Conservation (phyloP, 2,797 vertebrate species). For the Onychomys arenicola region DNA sequence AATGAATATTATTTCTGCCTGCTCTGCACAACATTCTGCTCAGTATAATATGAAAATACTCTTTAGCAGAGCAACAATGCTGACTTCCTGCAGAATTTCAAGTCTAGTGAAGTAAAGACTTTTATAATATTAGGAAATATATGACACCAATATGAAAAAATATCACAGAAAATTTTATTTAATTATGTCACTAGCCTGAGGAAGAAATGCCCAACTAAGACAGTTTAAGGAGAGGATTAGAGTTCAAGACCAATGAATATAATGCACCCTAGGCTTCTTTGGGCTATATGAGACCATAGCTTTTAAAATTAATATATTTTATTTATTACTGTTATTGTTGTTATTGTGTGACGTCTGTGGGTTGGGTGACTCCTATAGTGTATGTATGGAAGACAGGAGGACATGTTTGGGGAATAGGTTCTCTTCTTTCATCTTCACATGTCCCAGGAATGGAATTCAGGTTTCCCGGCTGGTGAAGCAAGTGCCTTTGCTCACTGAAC, state of each 20-base stretch:
- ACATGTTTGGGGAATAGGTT: background rate
- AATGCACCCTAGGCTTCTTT: background rate
- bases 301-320: background rate
- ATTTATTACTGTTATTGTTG: background rate
- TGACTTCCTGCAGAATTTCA: background rate
- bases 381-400: too few species aligned
- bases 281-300: background rate
- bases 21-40: background rate
- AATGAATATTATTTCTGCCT: background rate
- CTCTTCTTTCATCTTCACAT: too few species aligned
- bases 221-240: background rate
- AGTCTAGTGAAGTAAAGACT: background rate
- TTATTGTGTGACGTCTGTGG: background rate
- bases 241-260: background rate
- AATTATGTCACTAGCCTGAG: background rate
- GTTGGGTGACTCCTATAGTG: rapidly evolving
- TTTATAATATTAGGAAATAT: background rate
- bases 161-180: background rate
- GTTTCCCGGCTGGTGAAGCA: too few species aligned
- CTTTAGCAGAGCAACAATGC: background rate
- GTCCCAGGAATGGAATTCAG: background rate
- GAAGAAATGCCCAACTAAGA: background rate
- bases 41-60: background rate
- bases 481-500: background rate
- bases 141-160: background rate